Evolutionary conservation across 2,113 vertebrate species (phyloP).

Genomic region (Gracilinanus agilis): DNA sequence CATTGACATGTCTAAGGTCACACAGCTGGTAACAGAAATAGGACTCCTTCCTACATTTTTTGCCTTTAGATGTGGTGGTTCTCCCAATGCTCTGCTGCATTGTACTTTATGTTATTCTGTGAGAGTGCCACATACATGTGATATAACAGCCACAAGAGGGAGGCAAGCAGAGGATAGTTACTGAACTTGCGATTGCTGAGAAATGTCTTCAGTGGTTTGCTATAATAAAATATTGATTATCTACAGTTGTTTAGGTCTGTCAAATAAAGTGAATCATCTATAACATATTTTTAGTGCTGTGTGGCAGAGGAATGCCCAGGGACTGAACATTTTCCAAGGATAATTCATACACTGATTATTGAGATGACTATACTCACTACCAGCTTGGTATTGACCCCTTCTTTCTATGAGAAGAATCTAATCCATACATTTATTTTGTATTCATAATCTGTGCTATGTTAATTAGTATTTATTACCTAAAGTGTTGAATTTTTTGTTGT

Average conservation of each 20-base stretch:
- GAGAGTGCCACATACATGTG: not conserved
- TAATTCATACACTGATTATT: constrained; percentile 19
- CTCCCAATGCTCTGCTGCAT: no score
- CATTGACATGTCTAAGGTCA: not conserved
- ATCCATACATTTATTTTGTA: constrained; percentile 32
- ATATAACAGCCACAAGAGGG: not conserved
- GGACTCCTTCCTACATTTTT: not conserved
- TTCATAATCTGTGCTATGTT: not conserved
- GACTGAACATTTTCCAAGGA: constrained; percentile 26
- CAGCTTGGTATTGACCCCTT: not conserved
- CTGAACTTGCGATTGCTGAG: constrained; percentile 1
- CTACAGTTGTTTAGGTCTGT: not conserved
- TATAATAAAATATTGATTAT: constrained; percentile 1
- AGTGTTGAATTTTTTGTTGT: constrained; percentile 2
- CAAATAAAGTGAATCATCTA: constrained; percentile 10
- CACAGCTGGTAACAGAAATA: not conserved
- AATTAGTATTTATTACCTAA: constrained; percentile 3
- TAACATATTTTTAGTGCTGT: not conserved
- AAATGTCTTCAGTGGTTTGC: not conserved
- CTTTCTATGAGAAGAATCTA: not conserved
- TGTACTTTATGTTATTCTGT: not conserved
- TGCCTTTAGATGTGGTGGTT: not conserved
- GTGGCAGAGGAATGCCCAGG: not conserved
- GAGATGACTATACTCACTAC: not conserved
- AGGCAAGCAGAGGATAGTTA: constrained; percentile 19